Evolutionary conservation across 2,888 invertebrate genomes (phyloP).

Genomic region (Metacarcinus magister): DNA sequence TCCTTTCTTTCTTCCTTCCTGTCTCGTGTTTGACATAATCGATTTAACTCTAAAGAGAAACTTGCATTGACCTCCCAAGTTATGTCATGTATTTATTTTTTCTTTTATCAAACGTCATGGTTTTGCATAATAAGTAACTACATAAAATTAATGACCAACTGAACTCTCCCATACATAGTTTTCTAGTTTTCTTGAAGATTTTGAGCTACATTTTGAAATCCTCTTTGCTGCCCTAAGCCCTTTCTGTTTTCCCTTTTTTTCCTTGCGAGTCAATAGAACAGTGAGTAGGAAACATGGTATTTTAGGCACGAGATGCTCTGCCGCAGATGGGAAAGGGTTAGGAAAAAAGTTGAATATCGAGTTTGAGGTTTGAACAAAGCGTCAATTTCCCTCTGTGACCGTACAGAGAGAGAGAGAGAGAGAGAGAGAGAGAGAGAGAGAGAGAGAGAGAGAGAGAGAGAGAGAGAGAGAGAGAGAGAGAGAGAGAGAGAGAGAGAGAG

Average conservation of each 20-base stretch:
- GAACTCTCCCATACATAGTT: neutral
- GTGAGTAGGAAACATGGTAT: neutral
- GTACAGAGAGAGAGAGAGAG: neutral
- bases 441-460: too few relatives aligned
- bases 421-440: too few relatives aligned
- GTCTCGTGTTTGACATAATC: neutral
- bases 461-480: neutral
- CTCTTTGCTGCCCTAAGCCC: neutral
- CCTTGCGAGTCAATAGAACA: slow-evolving; percentile 15
- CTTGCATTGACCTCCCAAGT: neutral
- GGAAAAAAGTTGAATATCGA: slow-evolving; percentile 42
- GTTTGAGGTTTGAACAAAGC: slow-evolving; percentile 45
- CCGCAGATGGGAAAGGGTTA: slow-evolving; percentile 43
- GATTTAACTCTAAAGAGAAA: neutral
- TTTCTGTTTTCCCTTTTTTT: neutral
- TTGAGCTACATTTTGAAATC: neutral
- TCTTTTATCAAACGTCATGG: neutral
- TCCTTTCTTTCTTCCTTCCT: neutral
- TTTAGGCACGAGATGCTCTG: neutral
- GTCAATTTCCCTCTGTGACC: slow-evolving; percentile 40
- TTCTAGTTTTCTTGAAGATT: neutral
- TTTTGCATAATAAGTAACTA: neutral
- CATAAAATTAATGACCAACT: neutral
- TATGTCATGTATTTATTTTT: neutral
- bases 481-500: neutral